Evolutionary conservation across 2,888 invertebrate species (phyloP).

Genomic region (Drosophila kanekoi): DNA sequence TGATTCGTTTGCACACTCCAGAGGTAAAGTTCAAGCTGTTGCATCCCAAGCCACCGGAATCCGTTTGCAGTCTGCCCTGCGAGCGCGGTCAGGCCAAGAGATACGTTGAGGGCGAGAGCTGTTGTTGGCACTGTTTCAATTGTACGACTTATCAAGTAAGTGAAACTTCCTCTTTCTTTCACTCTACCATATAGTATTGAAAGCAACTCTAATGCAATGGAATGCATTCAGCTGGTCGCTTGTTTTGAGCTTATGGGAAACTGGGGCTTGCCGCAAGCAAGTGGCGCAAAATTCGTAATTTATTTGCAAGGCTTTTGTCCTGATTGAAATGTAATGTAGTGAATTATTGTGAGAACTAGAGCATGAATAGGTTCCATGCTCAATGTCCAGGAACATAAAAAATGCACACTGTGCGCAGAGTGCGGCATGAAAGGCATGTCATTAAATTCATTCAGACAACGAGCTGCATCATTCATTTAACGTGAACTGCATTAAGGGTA

Average conservation of each 20-base stretch:
- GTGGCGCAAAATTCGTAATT: constrained; percentile 57
- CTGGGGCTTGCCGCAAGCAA: constrained; percentile 17
- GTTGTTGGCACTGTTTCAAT: constrained; percentile 97
- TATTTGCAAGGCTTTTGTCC: constrained; percentile 62
- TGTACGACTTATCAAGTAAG: constrained; percentile 94
- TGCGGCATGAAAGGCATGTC: constrained; percentile 1
- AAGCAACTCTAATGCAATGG: constrained; percentile 18
- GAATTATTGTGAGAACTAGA: constrained; percentile 52
- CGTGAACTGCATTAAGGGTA: constrained; percentile 1
- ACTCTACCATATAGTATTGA: not conserved
- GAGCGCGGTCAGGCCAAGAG: constrained; percentile 95
- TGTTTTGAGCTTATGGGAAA: constrained; percentile 31
- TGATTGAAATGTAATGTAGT: constrained; percentile 70
- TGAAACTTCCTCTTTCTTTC: constrained; percentile 25
- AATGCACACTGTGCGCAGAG: constrained; percentile 3
- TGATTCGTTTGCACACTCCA: constrained; percentile 81
- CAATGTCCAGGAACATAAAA: constrained; percentile 18
- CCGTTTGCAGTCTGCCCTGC: constrained; percentile 96
- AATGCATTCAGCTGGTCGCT: constrained; percentile 49
- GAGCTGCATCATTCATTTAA: constrained; percentile 25
- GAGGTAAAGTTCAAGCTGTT: constrained; percentile 94
- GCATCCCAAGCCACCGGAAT: constrained; percentile 92
- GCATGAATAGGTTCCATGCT: constrained; percentile 21
- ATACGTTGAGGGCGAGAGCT: constrained; percentile 96
- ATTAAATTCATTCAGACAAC: constrained; percentile 44